Base-by-base conservation (phyloP, 2,888 invertebrate species). In the Minunthozetes semirufus region DNA sequence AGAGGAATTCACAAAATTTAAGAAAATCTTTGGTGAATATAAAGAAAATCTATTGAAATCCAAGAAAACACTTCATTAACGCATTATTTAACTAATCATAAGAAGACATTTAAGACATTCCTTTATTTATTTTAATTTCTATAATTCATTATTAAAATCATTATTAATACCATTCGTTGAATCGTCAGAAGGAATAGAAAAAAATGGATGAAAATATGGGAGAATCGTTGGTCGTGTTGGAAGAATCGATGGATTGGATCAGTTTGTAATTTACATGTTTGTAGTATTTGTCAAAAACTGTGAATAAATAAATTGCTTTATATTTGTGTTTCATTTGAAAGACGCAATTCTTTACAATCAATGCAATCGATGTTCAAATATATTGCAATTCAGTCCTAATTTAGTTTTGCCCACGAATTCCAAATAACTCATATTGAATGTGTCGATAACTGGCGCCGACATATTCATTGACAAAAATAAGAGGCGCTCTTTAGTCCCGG, bases 391-490 rank as follows among this genome's bases (percentile, higher is more conserved):
- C 38, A 63, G 29, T 29, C 17, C 63, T 63, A 13, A 42, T 66
- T 66, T 66, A 66, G 66, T 42, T 66, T n/a, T 38, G 6, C 17
- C 15, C 3, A 66, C 17, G 8, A 19, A 66, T 13, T 66, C 15
- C 42, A 59, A 59, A 11, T 42, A 42, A 17, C 42, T 66, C 9
- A 33, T 29, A n/a, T 22, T 59, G 29, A 59, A 9, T 33, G 42
- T 29, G 56, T 25, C 33, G 38, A 33, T 29, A 19, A 29, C 66
- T 66, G 66, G 66, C 66, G 66, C 66, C 66, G 66, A 27, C 15
- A 22, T 42, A 19, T 66, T 66, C 38, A 66, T 66, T 66, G 66
- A 66, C 66, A 66, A 66, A 66, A 66, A 66, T 66, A 66, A 29
- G 38, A 42, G 66, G 42, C 66, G 66, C 63, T 66, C 66, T 42